A percentile compares a stretch with the other conserved stretches of the same genome.
phyloP scores from a whole-genome alignment of 2,888 invertebrate genomes.

The Aethes cnicana region DNA sequence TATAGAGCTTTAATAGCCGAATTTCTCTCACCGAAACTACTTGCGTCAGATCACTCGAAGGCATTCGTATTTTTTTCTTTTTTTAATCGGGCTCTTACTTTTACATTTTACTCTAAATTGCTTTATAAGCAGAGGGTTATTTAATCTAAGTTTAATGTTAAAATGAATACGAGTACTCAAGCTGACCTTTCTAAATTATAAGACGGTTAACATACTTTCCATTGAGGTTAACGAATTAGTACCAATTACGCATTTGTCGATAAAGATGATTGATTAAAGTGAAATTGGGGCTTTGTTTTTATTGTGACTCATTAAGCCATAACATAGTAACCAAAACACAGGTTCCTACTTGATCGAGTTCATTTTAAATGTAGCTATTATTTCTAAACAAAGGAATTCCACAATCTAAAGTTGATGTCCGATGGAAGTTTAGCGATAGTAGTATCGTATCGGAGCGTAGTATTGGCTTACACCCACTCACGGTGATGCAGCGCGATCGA shows the following conservation, averaged over 20 bases:
- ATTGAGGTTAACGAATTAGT: constrained; percentile 44
- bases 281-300: constrained; percentile 30
- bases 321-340: constrained; percentile 7
- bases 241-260: constrained; percentile 41
- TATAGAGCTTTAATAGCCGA: constrained; percentile 69
- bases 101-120: constrained; percentile 47
- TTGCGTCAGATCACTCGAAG: constrained; percentile 38
- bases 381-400: constrained; percentile 69
- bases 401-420: constrained; percentile 56
- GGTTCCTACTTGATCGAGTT: background rate
- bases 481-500: constrained; percentile 68
- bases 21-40: constrained; percentile 46
- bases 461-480: constrained; percentile 54
- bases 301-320: constrained; percentile 11
- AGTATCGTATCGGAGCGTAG: constrained; percentile 37
- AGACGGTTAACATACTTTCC: constrained; percentile 46
- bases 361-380: constrained; percentile 31
- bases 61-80: constrained; percentile 36
- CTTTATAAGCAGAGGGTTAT: constrained; percentile 56
- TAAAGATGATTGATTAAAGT: constrained; percentile 42
- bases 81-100: constrained; percentile 44
- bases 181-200: constrained; percentile 48
- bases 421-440: constrained; percentile 38
- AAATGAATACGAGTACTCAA: constrained; percentile 43
- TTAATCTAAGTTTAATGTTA: constrained; percentile 48